Evolutionary conservation across 2,797 vertebrate species (phyloP), one percentile per base, ranked within the genome.

Genomic region (Danio jaintianensis): DNA sequence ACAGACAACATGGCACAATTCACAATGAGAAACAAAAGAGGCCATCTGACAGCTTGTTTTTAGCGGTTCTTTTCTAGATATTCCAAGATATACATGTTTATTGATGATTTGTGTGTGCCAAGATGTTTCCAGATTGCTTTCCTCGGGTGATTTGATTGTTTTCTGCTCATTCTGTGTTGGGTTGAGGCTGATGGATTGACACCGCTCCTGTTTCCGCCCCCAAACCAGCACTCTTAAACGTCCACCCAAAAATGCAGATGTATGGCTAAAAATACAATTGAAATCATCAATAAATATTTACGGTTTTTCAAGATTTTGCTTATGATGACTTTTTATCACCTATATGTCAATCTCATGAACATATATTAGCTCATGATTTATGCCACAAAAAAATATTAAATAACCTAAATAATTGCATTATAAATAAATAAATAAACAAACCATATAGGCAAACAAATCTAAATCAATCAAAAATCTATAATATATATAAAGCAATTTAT

Each of bases 201-300:
- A 43, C 10, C 18, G 16, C 16, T 62, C 22, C 3, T 22, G 72
- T 59, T 77, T 85, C 81, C 81, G n/a, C 29, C 86, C 86, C 81
- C 84, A 73, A 89, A 85, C 86, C 88, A 86, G 87, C 87, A 88
- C 83, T 85, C 87, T 88, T 90, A 86, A 88, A 86, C 93, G 89
- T 93, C 90, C 90, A 92, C 87, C 88, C 89, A 89, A 90, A 67
- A 91, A 86, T 93, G 89, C 89, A 92, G 91, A 91, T 94, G 92
- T 95, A 93, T 92, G 87, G 85, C 90, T 90, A 89, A 86, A 79
- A 63, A 80, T 88, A 77, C 67, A 88, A 86, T 71, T 76, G 85
- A 90, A 86, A 90, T 77, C 83, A 94, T 77, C 84, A 94, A 94
- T 92, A 94, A 93, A 94, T 93, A 94, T 94, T 92, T 91, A 90